Conservation (phyloP, 2,113 vertebrate species). For the Apus apus region DNA sequence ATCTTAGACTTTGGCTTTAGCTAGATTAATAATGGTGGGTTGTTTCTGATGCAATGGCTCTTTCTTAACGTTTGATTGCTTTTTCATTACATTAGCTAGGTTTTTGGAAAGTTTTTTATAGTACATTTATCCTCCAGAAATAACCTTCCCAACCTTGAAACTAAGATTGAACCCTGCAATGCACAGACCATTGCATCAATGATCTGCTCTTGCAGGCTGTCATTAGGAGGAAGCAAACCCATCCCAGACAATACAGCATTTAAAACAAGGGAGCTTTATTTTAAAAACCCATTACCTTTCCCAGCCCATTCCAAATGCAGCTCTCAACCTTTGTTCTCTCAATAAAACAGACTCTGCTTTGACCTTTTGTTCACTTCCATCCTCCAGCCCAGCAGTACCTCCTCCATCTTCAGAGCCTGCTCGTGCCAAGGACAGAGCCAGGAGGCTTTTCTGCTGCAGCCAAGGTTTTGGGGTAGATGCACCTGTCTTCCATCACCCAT, state of each 20-base stretch:
- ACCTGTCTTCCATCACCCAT: not conserved
- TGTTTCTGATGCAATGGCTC: not conserved
- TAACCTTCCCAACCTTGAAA: not conserved
- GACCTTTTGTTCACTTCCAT: not conserved
- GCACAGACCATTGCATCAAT: not conserved
- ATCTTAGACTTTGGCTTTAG: slow-evolving; percentile 5
- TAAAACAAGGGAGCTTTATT: not conserved
- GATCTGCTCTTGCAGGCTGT: not conserved
- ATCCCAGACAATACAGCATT: not conserved
- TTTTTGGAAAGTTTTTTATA: not conserved
- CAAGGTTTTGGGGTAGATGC: not conserved
- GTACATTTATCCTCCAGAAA: slow-evolving; percentile 1
- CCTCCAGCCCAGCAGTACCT: not conserved
- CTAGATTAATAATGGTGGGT: not conserved
- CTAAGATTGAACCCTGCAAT: not conserved
- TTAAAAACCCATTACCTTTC: not conserved
- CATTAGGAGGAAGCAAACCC: not conserved
- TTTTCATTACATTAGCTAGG: slow-evolving; percentile 1
- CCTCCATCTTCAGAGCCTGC: not conserved
- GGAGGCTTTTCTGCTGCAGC: not conserved
- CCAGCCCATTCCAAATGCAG: not conserved
- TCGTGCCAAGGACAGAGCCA: accelerated
- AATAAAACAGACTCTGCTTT: not conserved
- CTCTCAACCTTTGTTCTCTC: not conserved
- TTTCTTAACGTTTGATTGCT: not conserved